These are phyloP conservation scores for Polypterus senegalus DNA, from an alignment of 2,113 vertebrate species.

Conservation along the genomic window DNA sequence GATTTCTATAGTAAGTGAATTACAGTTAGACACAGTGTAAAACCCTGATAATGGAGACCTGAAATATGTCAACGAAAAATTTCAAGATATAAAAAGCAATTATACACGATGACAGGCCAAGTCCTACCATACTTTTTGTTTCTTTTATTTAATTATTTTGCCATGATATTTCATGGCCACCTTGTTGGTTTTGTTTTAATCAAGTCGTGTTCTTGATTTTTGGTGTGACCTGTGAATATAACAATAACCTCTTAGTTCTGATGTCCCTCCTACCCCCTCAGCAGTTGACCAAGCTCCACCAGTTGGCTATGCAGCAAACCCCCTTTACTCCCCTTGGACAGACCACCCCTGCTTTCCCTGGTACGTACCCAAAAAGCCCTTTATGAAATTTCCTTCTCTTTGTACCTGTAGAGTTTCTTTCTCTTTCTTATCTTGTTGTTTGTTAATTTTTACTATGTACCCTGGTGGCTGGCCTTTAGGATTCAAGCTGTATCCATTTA, in stretches of 20 bases:
- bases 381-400: conserved; percentile 69
- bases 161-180: conserved; percentile 62
- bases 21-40: too few relatives aligned
- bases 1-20: too few relatives aligned
- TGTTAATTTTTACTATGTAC: conserved; percentile 37
- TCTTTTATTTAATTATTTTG: conserved; percentile 38
- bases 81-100: too few relatives aligned
- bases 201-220: conserved; percentile 61
- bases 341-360: conserved; percentile 99
- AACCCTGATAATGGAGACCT: too few relatives aligned
- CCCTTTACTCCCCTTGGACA: conserved; percentile 99
- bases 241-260: conserved; percentile 96
- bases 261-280: conserved; percentile 95
- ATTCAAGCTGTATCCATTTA: conserved; percentile 26
- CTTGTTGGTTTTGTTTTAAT: conserved; percentile 39
- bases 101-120: conserved; percentile 45
- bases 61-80: too few relatives aligned
- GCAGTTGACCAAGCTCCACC: conserved; percentile 99
- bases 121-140: conserved; percentile 52
- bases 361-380: conserved; percentile 93
- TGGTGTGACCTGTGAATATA: conserved; percentile 72
- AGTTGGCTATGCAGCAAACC: conserved; percentile 99
- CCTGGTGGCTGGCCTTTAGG: conserved; percentile 55
- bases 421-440: conserved; percentile 39
- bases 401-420: conserved; percentile 65